phyloP scores from a whole-genome alignment of 2,113 vertebrate species.

The Hydropotes inermis region DNA sequence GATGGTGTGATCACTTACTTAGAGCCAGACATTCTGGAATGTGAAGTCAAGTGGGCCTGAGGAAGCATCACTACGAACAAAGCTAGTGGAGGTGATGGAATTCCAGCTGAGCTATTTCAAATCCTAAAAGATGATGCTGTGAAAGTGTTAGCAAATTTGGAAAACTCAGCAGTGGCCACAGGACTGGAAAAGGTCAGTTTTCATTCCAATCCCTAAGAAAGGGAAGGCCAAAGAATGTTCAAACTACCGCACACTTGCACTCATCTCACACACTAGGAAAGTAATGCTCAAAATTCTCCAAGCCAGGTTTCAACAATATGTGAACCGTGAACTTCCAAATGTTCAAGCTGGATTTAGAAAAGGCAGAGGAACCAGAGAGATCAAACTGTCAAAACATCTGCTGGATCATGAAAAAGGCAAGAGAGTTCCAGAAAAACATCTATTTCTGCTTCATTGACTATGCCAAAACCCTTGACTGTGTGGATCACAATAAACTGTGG shows the following conservation, averaged over 20 bases:
- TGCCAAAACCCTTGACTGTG: not conserved
- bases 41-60: too few species aligned
- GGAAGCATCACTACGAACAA: not conserved
- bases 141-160: not conserved
- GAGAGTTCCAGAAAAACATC: not conserved
- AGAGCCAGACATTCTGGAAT: too few species aligned
- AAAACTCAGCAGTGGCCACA: not conserved
- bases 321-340: not conserved
- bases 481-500: not conserved
- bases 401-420: not conserved
- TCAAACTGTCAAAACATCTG: not conserved
- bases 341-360: not conserved
- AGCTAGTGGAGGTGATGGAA: not conserved
- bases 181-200: not conserved
- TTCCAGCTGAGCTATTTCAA: not conserved
- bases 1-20: too few species aligned
- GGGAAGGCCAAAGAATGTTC: not conserved
- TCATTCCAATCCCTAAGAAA: not conserved
- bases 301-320: accelerated
- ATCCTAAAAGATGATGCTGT: not conserved
- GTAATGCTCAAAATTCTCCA: not conserved
- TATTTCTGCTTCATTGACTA: not conserved
- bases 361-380: not conserved
- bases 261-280: not conserved
- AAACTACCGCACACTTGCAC: not conserved